A percentile compares a stretch with the other conserved stretches of the same genome.
Conservation (phyloP, 1,140 invertebrate species). For the Papilio aristodemus region DNA sequence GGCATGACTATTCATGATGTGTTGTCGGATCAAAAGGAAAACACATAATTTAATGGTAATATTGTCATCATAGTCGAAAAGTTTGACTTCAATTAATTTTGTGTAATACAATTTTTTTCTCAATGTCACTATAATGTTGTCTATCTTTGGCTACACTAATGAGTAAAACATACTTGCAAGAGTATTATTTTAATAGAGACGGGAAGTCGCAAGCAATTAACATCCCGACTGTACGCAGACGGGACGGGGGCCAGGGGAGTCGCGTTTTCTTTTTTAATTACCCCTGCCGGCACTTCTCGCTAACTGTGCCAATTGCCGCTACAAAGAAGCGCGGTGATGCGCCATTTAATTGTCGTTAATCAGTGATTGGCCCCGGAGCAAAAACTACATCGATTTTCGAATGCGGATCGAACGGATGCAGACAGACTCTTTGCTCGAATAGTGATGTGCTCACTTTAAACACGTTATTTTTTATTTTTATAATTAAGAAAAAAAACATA, state of each 20-base stretch:
- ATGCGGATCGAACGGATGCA: conserved; percentile 25
- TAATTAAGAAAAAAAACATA: not conserved
- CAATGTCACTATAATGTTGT: too few relatives aligned
- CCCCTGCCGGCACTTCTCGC: conserved; percentile 40
- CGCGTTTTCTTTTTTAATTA: conserved; percentile 43
- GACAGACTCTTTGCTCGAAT: not conserved
- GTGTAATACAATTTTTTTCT: too few relatives aligned
- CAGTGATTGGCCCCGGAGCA: conserved; percentile 19
- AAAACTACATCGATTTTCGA: conserved; percentile 21
- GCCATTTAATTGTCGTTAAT: conserved; percentile 33
- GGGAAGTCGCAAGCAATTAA: conserved; percentile 5
- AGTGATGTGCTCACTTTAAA: conserved; percentile 4
- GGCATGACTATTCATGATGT: too few relatives aligned
- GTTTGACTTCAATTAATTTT: too few relatives aligned
- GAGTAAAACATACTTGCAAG: too few relatives aligned
- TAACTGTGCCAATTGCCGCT: conserved; percentile 48
- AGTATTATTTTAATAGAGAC: too few relatives aligned
- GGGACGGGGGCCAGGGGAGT: not conserved
- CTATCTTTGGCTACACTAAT: too few relatives aligned
- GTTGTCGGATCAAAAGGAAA: too few relatives aligned
- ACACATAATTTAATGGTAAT: too few relatives aligned
- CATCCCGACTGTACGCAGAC: conserved; percentile 35
- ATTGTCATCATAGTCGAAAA: too few relatives aligned
- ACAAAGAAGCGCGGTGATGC: conserved; percentile 42
- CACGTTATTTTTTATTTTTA: not conserved